Evolutionary conservation across 2,888 invertebrate species (phyloP).

Genomic region (Troilus luridus): DNA sequence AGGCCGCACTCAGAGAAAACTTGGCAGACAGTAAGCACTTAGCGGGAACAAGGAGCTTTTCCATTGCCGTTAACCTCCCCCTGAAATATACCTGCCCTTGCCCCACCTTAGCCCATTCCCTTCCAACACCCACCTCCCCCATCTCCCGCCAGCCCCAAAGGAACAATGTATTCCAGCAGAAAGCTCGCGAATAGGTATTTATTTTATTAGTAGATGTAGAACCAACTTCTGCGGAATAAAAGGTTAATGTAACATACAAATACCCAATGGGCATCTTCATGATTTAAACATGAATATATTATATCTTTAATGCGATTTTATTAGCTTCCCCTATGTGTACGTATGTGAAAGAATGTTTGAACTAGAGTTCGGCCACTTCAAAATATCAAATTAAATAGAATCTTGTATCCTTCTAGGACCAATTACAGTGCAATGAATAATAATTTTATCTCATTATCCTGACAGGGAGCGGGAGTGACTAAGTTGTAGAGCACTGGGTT

Average conservation of each 20-base stretch:
- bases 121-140: neutral
- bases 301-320: no score
- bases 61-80: constrained; percentile 27
- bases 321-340: no score
- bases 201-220: neutral
- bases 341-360: no score
- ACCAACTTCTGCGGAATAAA: neutral
- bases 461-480: no score
- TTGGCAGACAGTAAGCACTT: constrained; percentile 39
- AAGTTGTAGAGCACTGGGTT: no score
- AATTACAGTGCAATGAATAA: no score
- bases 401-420: no score
- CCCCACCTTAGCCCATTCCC: neutral
- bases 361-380: no score
- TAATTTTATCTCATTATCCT: no score
- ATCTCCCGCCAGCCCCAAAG: neutral
- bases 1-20: constrained; percentile 33
- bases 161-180: neutral
- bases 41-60: neutral
- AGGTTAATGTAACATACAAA: neutral
- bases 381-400: no score
- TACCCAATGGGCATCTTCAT: neutral
- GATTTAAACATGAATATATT: no score
- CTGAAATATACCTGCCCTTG: constrained; percentile 29
- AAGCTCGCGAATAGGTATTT: neutral